Evolutionary conservation across 2,797 vertebrate species (phyloP).

Genomic region (Limnodromus scolopaceus): DNA sequence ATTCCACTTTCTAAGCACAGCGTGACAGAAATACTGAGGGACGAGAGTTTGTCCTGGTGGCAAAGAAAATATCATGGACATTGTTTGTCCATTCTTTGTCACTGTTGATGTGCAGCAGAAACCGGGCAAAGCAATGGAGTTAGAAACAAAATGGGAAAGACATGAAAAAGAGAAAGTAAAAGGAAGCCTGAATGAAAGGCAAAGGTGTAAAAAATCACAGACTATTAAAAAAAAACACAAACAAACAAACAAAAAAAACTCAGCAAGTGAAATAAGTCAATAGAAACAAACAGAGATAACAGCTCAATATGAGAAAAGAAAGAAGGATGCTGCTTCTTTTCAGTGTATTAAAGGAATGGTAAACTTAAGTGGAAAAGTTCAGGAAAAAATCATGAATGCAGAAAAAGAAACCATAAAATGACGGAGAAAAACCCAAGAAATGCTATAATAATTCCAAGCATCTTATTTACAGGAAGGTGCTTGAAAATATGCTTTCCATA

Average conservation of each 20-base stretch:
- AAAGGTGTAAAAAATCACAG: not conserved
- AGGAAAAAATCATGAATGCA: not conserved
- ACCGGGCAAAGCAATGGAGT: not conserved
- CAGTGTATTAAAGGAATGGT: not conserved
- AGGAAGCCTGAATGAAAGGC: not conserved
- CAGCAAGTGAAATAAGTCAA: not conserved
- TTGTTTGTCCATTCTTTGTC: not conserved
- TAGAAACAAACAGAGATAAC: not conserved
- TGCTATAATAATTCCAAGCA: not conserved
- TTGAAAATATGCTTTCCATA: conserved; percentile 27
- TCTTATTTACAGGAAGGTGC: conserved; percentile 9
- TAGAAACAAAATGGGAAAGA: not conserved
- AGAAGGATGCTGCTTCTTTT: not conserved
- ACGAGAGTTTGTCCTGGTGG: not conserved
- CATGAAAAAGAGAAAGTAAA: not conserved
- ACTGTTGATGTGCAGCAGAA: not conserved
- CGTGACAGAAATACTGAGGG: not conserved
- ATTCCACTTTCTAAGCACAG: not conserved
- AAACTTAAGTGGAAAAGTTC: not conserved
- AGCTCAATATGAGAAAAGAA: not conserved
- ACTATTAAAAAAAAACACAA: not conserved
- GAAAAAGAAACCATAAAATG: not conserved
- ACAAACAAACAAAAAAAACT: not conserved
- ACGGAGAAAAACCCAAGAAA: not conserved
- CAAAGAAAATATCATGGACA: not conserved